Evolutionary conservation across 2,888 invertebrate genomes (phyloP).

Genomic region (Drosophila nr. perissopoda): DNA sequence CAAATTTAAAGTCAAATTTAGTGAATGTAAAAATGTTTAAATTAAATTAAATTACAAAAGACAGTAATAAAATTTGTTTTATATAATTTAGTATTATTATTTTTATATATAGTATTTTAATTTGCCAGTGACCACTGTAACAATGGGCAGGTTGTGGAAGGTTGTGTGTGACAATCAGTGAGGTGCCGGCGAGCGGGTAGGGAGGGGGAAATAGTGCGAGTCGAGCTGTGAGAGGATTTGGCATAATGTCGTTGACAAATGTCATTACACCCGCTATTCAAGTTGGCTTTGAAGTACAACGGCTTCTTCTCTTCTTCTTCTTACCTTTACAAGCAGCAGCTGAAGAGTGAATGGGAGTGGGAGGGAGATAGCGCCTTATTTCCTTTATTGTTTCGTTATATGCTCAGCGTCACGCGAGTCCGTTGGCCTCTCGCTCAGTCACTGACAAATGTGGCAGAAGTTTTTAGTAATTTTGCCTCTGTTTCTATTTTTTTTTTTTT

Average conservation of each 20-base stretch:
- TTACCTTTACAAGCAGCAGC: slow-evolving; percentile 39
- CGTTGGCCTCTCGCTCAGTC: slow-evolving; percentile 59
- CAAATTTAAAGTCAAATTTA: no score
- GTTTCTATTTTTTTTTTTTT: slow-evolving; percentile 27
- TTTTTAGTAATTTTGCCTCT: slow-evolving; percentile 40
- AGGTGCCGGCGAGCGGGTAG: not conserved
- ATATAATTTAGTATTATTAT: no score
- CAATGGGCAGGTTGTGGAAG: not conserved
- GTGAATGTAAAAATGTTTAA: no score
- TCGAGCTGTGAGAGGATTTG: slow-evolving; percentile 35
- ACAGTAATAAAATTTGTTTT: no score
- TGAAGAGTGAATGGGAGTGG: not conserved
- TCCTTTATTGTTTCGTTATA: slow-evolving; percentile 40
- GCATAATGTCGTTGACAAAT: slow-evolving; percentile 68
- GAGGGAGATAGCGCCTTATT: not conserved
- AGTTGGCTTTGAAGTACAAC: slow-evolving; percentile 66
- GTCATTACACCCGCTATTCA: slow-evolving; percentile 75
- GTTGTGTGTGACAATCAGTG: not conserved
- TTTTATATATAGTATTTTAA: not conserved
- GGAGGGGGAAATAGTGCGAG: slow-evolving; percentile 11
- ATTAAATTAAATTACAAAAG: no score
- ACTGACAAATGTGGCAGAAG: slow-evolving; percentile 71
- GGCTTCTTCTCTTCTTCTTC: slow-evolving; percentile 21
- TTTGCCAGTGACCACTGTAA: slow-evolving; percentile 3
- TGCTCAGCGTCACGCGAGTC: slow-evolving; percentile 69